Conservation (phyloP, 2,888 invertebrate species). For the Sthenelais limicola region DNA sequence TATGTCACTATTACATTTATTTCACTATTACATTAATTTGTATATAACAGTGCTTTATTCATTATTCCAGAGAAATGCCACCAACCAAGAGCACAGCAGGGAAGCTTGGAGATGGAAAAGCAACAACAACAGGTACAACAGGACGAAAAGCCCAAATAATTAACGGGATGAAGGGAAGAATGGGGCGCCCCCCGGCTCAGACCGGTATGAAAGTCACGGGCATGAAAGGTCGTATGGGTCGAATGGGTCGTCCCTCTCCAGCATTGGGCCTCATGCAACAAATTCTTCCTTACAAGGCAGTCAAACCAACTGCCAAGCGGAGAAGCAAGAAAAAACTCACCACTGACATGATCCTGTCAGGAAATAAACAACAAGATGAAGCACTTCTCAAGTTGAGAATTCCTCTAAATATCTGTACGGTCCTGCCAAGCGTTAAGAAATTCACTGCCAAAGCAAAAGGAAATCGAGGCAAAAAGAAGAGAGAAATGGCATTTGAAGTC, state of each 20-base stretch:
- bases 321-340: background rate
- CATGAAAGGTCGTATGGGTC: slow-evolving; percentile 7
- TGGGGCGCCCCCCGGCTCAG: background rate
- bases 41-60: no score
- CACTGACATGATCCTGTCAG: slow-evolving; percentile 18
- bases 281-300: background rate
- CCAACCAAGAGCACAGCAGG: slow-evolving; percentile 28
- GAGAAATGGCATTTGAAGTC: slow-evolving; percentile 9
- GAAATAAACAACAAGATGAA: slow-evolving; percentile 40
- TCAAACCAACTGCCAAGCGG: slow-evolving; percentile 10
- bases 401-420: slow-evolving; percentile 40
- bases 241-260: background rate
- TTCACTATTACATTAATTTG: no score
- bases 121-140: background rate
- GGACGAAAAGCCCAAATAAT: background rate
- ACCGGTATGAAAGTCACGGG: background rate
- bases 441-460: slow-evolving; percentile 20
- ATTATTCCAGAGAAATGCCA: no score
- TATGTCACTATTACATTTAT: no score
- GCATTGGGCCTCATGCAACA: no score
- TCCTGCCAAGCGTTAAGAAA: slow-evolving; percentile 46
- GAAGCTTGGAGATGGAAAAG: background rate
- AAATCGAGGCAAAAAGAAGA: slow-evolving; percentile 11
- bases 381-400: slow-evolving; percentile 45
- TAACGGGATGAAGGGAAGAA: background rate